Base-by-base conservation (phyloP, 2,888 invertebrate genomes). In the Sycophila texana region DNA sequence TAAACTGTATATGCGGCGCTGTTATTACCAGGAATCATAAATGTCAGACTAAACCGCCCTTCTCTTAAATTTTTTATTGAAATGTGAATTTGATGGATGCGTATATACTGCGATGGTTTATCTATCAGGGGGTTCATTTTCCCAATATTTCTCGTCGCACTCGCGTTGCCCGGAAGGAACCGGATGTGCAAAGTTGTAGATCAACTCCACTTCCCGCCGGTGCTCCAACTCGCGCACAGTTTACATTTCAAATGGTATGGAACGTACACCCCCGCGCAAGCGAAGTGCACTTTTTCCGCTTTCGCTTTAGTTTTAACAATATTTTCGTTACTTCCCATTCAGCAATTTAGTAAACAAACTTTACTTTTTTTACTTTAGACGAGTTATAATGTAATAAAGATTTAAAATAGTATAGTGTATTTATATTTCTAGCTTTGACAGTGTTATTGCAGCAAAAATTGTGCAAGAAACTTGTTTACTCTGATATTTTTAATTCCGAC, bases 21-120 rank as follows among this genome's bases (percentile, higher is more conserved):
- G 39, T 16, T 4, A 49, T 7, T 4, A 16, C 53, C 30, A 16
- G 51, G 14, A 0, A 22, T 58, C 49, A 57, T 58, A 65, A 65
- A 26, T 26, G 26, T 26, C 26, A 26, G 26, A 26, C 26, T 3
- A 26, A 3, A 26, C 3, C 26, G 26, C 26, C 65, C 26, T 16
- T 1, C 51, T 78, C 60, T 26, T 57, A 79, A 80, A 83, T 84
- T 84, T 82, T 84, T 81, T 77, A 82, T 80, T 68, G 65, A 79
- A 80, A 81, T 71, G 77, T 70, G 79, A 81, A 80, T 76, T 80
- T 78, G 82, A 83, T 82, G 76, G 78, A 77, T 81, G 81, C 78
- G 67, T 49, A n/a, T 39, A 70, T 66, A 49, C 73, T 61, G 13
- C n/a, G 65, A 83, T 76, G 77, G 65, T 82, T 83, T 77, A 78